Evolutionary conservation across 2,888 invertebrate genomes (phyloP), one percentile per base, ranked within the genome.

Genomic region (Ophioninae sp.): DNA sequence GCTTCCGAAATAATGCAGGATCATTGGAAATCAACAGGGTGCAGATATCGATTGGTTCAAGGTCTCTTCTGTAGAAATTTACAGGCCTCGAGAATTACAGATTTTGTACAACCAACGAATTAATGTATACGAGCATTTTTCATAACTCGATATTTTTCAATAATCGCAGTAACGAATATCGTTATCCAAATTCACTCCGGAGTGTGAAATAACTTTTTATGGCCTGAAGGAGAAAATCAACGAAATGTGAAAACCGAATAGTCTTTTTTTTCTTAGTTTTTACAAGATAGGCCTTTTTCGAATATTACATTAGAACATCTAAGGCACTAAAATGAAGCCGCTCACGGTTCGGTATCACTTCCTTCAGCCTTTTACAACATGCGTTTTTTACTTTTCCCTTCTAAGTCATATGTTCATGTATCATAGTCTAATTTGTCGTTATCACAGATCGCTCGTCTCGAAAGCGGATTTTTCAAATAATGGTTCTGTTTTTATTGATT

Each of bases 1-100:
- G 30, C 37, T 73, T 81, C 30, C 23, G 67, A 64, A 74, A 78
- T 10, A 58, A 65, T 20, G 64, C 23, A 7, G 51, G 63, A 39
- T 44, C 20, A 51, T 44, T 10, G 51, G 58, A 71, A 58, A 69
- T 7, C 20, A 44, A 72, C 44, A 44, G 65, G 69, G 41, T 69
- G 22, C n/a, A 44, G 41, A 41, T 41, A 79, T 76, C 67, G 44
- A 30, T 1, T 39, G 51, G 17, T 39, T 22, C 23, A 41, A 67
- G 63, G 13, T 9, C 10, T 1, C 10, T 68, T 22, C 23, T 17
- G 51, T 23, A 13, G 23, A 30, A 22, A 71, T 71, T 78, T 37
- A 73, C 23, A 20, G 39, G 37, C 30, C 30, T 71, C 9, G 13
- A 22, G 6, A 72, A 37, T 1, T 17, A 23, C 7, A 20, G 17